Percentiles rank a stretch among this genome's conserved stretches.
Conservation (phyloP, 37 sponge, comb jelly and placozoan species). For the Amphimedon queenslandica region DNA sequence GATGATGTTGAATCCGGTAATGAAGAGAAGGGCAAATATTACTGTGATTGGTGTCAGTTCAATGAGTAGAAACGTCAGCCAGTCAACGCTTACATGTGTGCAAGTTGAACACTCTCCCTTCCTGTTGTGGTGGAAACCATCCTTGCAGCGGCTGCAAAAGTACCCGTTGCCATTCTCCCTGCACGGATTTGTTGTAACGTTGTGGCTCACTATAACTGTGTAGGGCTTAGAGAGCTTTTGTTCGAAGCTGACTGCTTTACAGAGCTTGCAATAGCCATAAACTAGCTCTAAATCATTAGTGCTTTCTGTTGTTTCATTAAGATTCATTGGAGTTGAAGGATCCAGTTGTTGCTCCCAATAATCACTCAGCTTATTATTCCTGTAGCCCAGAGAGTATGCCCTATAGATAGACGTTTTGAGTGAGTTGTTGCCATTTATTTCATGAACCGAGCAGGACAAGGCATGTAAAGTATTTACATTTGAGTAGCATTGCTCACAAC, state of each 20-base stretch:
- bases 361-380: too few species aligned
- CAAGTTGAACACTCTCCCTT: background rate
- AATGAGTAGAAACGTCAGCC: background rate
- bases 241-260: background rate
- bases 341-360: too few species aligned
- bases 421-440: too few species aligned
- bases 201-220: background rate
- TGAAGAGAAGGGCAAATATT: background rate
- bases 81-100: background rate
- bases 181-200: background rate
- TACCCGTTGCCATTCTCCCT: background rate
- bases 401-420: too few species aligned
- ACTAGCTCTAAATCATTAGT: too few species aligned
- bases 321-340: too few species aligned
- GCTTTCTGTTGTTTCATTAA: too few species aligned
- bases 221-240: background rate
- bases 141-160: background rate
- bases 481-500: too few species aligned
- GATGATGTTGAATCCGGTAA: background rate
- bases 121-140: background rate
- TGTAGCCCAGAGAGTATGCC: too few species aligned
- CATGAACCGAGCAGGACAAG: too few species aligned
- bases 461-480: too few species aligned
- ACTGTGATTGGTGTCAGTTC: background rate
- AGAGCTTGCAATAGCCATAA: background rate